Base-by-base conservation (phyloP, 2,797 vertebrate genomes). In the Decapterus maruadsi region DNA sequence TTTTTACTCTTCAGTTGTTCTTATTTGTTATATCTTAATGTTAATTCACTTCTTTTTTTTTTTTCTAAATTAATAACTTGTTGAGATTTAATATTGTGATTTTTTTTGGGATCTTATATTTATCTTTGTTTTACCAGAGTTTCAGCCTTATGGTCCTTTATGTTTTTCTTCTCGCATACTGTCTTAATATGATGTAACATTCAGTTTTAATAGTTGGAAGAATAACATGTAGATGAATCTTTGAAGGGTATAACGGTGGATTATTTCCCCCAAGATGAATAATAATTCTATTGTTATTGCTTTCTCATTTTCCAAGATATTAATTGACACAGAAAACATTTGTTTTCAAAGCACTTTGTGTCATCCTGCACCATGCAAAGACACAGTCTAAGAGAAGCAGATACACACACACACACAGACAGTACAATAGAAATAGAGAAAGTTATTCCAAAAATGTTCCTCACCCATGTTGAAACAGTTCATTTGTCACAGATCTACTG, bases 61-160 rank as follows among this genome's bases (percentile, higher is more conserved):
- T 55, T 72, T 72, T 80, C n/a, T 71, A 71, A 76, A 71, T 87
- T 58, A 70, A 81, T 75, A 62, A 67, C 36, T 17, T 75, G 10
- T 73, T 59, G 29, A 65, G 43, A 58, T 77, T 80, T 60, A 19
- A 67, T 83, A 56, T 63, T 69, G 75, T 72, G 54, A 19, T 67
- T 77, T 42, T 42, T 13, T 81, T 81, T 10, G 42, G 43, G 57
- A 34, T 45, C 8, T 63, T 71, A n/a, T 68, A 36, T 68, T 20
- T 42, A 38, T 71, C 12, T 36, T 34, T 54, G 16, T 34, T 45
- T 64, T 57, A 19, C 42, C 42, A 46, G 48, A 60, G 8, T 73
- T 81, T 87, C 14, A 68, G 80, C 87, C 81, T 86, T 87, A 79
- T 17, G 40, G 22, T 80, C 29, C 11, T 56, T 76, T 75, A 46